These are phyloP conservation scores for Oscheius sp. DNA, from an alignment of 2,888 invertebrate genomes.

Conservation along the genomic window DNA sequence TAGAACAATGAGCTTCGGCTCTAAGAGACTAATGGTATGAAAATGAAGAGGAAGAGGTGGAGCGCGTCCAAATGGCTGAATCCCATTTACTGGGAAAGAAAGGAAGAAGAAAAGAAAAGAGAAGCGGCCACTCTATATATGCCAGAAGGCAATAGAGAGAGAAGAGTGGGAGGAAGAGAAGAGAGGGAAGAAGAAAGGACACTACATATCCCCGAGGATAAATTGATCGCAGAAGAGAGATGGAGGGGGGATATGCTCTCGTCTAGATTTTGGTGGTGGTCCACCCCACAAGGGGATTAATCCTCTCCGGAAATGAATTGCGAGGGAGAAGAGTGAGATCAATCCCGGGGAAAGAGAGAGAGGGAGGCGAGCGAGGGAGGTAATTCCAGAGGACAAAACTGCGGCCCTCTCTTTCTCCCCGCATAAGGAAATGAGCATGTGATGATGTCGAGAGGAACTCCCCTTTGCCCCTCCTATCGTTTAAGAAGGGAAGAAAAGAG, in stretches of 20 bases:
- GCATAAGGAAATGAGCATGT: constrained; percentile 22
- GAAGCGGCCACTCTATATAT: constrained; percentile 7
- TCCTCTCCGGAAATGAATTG: constrained; percentile 2
- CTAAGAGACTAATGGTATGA: neutral
- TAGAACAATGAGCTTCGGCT: neutral
- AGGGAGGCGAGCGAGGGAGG: neutral
- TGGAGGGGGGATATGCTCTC: neutral
- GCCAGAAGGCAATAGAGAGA: constrained; percentile 14
- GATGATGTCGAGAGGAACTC: constrained; percentile 9
- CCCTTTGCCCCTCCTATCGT: neutral
- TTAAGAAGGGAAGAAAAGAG: neutral
- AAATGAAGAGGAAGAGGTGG: neutral
- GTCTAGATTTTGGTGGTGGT: constrained; percentile 1
- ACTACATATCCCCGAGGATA: constrained; percentile 21
- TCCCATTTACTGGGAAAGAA: too few relatives aligned
- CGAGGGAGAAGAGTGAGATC: constrained; percentile 11
- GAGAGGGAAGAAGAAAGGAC: neutral
- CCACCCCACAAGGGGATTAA: constrained; percentile 11
- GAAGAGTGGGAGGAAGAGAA: neutral
- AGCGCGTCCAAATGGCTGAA: too few relatives aligned
- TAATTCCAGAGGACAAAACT: constrained; percentile 22
- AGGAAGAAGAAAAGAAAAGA: neutral
- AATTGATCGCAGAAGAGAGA: constrained; percentile 11
- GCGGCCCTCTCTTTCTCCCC: neutral
- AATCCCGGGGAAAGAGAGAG: constrained; percentile 12